A percentile compares a stretch with the other conserved stretches of the same genome.
Conservation (phyloP, 1,140 invertebrate species). For the Archivesica marissinica region DNA sequence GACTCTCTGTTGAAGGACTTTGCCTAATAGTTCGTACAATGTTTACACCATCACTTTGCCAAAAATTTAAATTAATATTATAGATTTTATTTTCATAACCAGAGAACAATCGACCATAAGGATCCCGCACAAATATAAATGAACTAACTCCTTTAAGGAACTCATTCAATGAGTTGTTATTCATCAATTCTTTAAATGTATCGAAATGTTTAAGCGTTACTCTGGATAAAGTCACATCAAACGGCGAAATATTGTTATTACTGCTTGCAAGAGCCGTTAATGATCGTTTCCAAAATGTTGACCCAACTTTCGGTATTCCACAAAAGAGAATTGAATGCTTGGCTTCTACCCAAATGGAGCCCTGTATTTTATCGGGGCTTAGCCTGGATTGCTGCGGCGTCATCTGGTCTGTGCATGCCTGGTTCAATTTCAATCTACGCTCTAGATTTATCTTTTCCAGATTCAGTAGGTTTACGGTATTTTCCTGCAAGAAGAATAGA, state of each 20-base stretch:
- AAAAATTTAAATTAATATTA: slow-evolving; percentile 59
- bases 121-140: slow-evolving; percentile 67
- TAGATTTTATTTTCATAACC: slow-evolving; percentile 71
- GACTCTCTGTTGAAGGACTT: slow-evolving; percentile 32
- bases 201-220: background rate
- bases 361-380: background rate
- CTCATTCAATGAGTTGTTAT: too few relatives aligned
- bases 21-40: slow-evolving; percentile 46
- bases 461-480: background rate
- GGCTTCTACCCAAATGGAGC: background rate
- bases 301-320: slow-evolving; percentile 19
- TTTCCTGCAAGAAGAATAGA: background rate
- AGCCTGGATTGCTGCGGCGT: background rate
- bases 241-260: background rate
- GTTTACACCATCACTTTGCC: slow-evolving; percentile 53
- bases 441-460: background rate
- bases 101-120: slow-evolving; percentile 65
- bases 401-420: background rate
- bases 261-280: background rate
- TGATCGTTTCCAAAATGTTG: slow-evolving; percentile 37
- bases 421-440: background rate
- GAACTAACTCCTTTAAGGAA: background rate
- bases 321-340: slow-evolving; percentile 11
- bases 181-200: background rate
- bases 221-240: background rate